Percentiles rank a stretch among this genome's conserved stretches.
phyloP scores from a whole-genome alignment of 2,797 vertebrate genomes.

The Characodon lateralis region DNA sequence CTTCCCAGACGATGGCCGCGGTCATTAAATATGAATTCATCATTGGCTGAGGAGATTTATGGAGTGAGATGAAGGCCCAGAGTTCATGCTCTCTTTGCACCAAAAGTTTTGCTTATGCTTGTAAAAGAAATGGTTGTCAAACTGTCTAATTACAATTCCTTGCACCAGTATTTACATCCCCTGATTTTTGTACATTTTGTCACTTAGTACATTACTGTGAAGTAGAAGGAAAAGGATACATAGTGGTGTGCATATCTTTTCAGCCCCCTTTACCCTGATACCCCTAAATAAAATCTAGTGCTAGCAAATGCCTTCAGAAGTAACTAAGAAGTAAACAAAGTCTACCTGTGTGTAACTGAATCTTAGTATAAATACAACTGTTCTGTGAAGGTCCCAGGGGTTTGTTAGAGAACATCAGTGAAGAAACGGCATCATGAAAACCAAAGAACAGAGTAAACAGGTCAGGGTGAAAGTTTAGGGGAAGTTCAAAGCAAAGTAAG shows the following conservation, averaged over 20 bases:
- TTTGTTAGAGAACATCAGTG: neutral
- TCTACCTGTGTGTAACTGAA: neutral
- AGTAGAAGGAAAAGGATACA: neutral
- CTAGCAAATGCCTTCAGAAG: neutral
- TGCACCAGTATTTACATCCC: neutral
- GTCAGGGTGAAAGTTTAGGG: neutral
- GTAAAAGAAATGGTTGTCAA: conserved; percentile 23
- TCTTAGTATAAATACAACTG: neutral
- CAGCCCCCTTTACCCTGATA: neutral
- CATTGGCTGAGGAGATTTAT: conserved; percentile 74
- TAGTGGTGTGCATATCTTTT: neutral
- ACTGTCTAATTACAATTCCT: conserved; percentile 13
- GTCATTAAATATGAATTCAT: conserved; percentile 84
- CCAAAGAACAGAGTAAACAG: neutral
- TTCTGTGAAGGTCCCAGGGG: neutral
- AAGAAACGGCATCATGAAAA: neutral
- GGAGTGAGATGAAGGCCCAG: conserved; percentile 45
- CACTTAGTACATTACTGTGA: neutral
- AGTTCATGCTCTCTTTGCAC: conserved; percentile 57
- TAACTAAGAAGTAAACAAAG: neutral
- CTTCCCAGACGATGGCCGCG: conserved; percentile 69
- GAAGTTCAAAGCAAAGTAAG: neutral
- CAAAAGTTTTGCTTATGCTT: conserved; percentile 53
- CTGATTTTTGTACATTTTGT: neutral
- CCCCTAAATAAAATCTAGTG: neutral